phyloP scores from a whole-genome alignment of 2,888 invertebrate species.

The Panorpa germanica region DNA sequence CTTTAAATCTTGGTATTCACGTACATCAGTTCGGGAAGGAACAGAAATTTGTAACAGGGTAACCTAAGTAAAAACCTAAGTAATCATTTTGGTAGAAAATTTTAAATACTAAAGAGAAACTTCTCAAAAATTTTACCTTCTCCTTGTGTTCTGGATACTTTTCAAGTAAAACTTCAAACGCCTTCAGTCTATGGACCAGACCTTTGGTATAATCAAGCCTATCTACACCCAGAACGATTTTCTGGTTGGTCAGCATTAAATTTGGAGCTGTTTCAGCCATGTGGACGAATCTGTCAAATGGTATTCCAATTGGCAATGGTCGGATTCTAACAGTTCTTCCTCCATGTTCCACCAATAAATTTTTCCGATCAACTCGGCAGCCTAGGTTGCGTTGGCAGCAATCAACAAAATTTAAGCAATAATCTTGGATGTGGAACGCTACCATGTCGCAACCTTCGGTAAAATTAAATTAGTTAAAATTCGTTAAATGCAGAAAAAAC shows the following conservation, averaged over 20 bases:
- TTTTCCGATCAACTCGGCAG: conserved; percentile 74
- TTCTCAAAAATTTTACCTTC: too few species aligned
- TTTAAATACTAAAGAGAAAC: background rate
- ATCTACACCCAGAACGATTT: conserved; percentile 75
- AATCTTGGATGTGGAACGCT: conserved; percentile 80
- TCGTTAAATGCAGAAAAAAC: too few species aligned
- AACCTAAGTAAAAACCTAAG: too few species aligned
- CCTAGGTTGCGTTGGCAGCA: conserved; percentile 76
- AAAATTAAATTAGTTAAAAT: conserved; percentile 7
- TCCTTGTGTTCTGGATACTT: conserved; percentile 74
- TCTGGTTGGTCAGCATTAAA: conserved; percentile 51
- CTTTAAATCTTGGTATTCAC: conserved; percentile 76
- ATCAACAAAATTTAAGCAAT: conserved; percentile 80
- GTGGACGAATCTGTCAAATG: conserved; percentile 68
- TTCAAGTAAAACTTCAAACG: conserved; percentile 63
- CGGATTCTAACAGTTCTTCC: conserved; percentile 69
- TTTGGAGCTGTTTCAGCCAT: conserved; percentile 52
- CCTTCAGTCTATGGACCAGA: conserved; percentile 61
- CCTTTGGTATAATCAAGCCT: conserved; percentile 84
- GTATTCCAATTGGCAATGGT: conserved; percentile 77
- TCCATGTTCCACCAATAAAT: conserved; percentile 70
- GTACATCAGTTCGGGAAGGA: conserved; percentile 76
- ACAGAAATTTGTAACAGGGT: conserved; percentile 70
- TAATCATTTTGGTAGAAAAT: conserved; percentile 19
- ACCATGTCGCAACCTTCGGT: conserved; percentile 72